These are phyloP conservation scores for Malurus splendens DNA, from an alignment of 2,797 vertebrate genomes.

Conservation along the genomic window DNA sequence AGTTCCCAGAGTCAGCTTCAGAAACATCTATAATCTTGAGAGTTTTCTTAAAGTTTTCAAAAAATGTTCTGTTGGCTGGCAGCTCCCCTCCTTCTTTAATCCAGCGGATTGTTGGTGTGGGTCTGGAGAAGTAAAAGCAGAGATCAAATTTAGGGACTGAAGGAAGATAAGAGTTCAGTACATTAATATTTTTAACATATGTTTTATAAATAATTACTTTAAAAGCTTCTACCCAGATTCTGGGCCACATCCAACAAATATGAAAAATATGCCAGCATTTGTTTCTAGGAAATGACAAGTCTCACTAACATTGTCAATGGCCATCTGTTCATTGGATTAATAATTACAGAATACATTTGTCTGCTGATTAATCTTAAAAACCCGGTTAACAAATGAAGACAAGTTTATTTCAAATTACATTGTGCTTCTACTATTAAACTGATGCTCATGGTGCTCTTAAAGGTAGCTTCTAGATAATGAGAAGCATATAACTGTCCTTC, in stretches of 20 bases:
- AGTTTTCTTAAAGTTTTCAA: constrained; percentile 88
- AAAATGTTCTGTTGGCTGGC: constrained; percentile 77
- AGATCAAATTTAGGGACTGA: neutral
- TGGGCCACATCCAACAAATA: neutral
- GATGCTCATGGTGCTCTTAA: neutral
- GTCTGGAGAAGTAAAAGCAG: constrained; percentile 71
- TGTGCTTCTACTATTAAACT: neutral
- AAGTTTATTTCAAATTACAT: neutral
- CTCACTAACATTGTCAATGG: neutral
- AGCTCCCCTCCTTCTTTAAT: constrained; percentile 86
- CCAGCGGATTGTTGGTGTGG: constrained; percentile 90
- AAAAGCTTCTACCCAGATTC: neutral
- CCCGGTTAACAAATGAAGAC: neutral
- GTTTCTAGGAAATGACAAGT: constrained; percentile 15
- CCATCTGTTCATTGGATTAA: constrained; percentile 27
- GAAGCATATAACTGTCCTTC: neutral
- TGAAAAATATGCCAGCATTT: neutral
- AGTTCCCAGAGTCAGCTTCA: constrained; percentile 89
- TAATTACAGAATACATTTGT: constrained; percentile 30
- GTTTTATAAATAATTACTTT: neutral
- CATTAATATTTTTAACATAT: neutral
- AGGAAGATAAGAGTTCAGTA: neutral
- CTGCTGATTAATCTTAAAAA: constrained; percentile 3
- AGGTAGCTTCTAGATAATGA: neutral
- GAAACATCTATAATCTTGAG: constrained; percentile 86